phyloP scores from a whole-genome alignment of 2,888 invertebrate species.

The Dynastes tityus region DNA sequence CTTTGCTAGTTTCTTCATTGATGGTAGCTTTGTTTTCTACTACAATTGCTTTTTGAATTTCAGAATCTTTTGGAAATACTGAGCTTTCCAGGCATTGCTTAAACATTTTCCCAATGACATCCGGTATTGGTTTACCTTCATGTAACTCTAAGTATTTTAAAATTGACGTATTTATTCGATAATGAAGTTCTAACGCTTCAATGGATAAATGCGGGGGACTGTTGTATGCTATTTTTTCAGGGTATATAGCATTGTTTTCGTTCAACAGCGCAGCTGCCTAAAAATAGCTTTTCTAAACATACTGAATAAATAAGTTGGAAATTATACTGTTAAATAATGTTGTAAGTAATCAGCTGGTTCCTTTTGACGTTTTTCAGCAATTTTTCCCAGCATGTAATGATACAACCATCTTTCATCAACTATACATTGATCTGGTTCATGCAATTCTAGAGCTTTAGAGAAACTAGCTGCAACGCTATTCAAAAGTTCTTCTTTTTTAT shows the following conservation, averaged over 20 bases:
- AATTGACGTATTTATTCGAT: slow-evolving; percentile 90
- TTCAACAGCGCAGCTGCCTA: slow-evolving; percentile 84
- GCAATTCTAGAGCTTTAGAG: slow-evolving; percentile 77
- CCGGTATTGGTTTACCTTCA: slow-evolving; percentile 79
- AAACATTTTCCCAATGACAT: slow-evolving; percentile 76
- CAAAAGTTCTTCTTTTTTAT: slow-evolving; percentile 85
- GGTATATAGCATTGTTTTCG: slow-evolving; percentile 88
- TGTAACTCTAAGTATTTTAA: slow-evolving; percentile 88
- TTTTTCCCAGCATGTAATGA: slow-evolving; percentile 97
- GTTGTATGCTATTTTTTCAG: slow-evolving; percentile 88
- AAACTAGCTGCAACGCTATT: slow-evolving; percentile 87
- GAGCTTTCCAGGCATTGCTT: slow-evolving; percentile 72
- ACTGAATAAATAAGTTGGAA: not conserved
- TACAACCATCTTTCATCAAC: slow-evolving; percentile 92
- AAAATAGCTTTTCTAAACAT: slow-evolving; percentile 57
- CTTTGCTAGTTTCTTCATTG: slow-evolving; percentile 47
- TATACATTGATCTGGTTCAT: slow-evolving; percentile 74
- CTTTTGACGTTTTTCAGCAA: slow-evolving; percentile 88
- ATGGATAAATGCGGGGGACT: slow-evolving; percentile 88
- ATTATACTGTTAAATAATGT: slow-evolving; percentile 81
- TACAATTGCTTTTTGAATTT: slow-evolving; percentile 24
- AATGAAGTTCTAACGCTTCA: slow-evolving; percentile 90
- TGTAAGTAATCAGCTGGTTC: slow-evolving; percentile 83
- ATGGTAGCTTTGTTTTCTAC: slow-evolving; percentile 5
- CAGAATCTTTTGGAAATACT: slow-evolving; percentile 47